Conservation (phyloP, 2,113 vertebrate species). For the Cercopithecus mona region DNA sequence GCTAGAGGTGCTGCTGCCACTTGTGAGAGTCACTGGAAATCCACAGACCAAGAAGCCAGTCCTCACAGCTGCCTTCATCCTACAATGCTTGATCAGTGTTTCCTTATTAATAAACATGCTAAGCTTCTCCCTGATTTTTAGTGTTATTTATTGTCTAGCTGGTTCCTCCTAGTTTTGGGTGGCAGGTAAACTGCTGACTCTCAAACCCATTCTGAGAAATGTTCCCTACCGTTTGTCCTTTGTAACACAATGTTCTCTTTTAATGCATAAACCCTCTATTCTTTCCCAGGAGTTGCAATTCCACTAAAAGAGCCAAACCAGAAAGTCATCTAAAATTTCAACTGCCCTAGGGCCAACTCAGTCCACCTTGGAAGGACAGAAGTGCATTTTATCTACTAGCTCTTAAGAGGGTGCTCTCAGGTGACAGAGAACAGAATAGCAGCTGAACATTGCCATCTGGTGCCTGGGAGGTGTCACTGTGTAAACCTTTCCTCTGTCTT, state of each 20-base stretch:
- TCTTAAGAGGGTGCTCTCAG: slow-evolving; percentile 28
- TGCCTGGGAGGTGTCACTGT: slow-evolving; percentile 71
- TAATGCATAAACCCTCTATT: slow-evolving; percentile 51
- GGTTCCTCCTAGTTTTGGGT: slow-evolving; percentile 13
- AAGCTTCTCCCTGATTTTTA: not conserved
- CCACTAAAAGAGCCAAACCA: slow-evolving; percentile 65
- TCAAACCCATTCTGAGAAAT: slow-evolving; percentile 48
- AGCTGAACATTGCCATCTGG: slow-evolving; percentile 72
- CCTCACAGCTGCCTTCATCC: not conserved
- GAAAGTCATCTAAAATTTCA: slow-evolving; percentile 50
- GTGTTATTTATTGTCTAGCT: not conserved
- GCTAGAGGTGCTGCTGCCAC: not conserved
- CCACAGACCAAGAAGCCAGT: not conserved
- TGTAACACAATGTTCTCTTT: slow-evolving; percentile 1
- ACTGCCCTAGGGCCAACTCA: slow-evolving; percentile 40
- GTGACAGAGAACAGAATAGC: slow-evolving; percentile 4
- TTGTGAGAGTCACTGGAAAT: not conserved
- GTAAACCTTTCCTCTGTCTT: slow-evolving; percentile 1
- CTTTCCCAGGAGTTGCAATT: slow-evolving; percentile 45
- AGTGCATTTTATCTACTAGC: slow-evolving; percentile 1
- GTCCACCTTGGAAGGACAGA: slow-evolving; percentile 41
- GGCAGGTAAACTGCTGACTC: not conserved
- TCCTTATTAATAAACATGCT: not conserved
- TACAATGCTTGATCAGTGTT: not conserved
- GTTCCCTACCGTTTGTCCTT: slow-evolving; percentile 22